Conservation (phyloP, 2,113 vertebrate species). For the Ranitomeya imitator region DNA sequence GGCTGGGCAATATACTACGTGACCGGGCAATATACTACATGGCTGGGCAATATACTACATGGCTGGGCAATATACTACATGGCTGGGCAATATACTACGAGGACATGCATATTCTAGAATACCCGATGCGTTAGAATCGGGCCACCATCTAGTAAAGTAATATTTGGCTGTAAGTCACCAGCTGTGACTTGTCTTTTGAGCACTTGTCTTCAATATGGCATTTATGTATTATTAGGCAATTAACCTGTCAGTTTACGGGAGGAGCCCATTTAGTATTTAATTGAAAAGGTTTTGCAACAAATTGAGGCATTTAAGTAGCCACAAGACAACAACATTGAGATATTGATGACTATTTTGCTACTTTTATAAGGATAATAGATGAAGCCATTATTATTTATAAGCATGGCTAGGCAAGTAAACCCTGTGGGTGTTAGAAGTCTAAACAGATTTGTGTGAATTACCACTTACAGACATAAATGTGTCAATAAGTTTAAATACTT, state of each 20-base stretch:
- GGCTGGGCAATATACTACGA: too few relatives aligned
- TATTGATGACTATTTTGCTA: constrained; percentile 8
- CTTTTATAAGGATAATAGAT: not conserved
- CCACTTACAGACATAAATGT: not conserved
- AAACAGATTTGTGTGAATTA: not conserved
- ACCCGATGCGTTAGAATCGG: too few relatives aligned
- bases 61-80: too few relatives aligned
- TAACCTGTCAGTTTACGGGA: constrained; percentile 1
- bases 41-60: too few relatives aligned
- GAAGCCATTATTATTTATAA: not conserved
- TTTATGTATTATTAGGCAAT: constrained; percentile 14
- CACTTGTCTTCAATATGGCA: not conserved
- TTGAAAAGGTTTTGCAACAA: not conserved
- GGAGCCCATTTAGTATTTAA: not conserved
- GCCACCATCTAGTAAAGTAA: not conserved
- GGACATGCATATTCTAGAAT: not conserved
- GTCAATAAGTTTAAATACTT: not conserved
- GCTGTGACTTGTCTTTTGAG: constrained; percentile 4
- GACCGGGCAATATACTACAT: too few relatives aligned
- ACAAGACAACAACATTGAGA: not conserved
- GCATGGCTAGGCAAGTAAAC: constrained; percentile 29
- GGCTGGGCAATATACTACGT: too few relatives aligned
- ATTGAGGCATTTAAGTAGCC: not conserved
- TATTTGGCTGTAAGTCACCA: not conserved
- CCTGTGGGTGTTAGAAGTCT: not conserved